These are phyloP conservation scores for Sceloporus undulatus DNA, from an alignment of 2,113 vertebrate species.

Conservation along the genomic window DNA sequence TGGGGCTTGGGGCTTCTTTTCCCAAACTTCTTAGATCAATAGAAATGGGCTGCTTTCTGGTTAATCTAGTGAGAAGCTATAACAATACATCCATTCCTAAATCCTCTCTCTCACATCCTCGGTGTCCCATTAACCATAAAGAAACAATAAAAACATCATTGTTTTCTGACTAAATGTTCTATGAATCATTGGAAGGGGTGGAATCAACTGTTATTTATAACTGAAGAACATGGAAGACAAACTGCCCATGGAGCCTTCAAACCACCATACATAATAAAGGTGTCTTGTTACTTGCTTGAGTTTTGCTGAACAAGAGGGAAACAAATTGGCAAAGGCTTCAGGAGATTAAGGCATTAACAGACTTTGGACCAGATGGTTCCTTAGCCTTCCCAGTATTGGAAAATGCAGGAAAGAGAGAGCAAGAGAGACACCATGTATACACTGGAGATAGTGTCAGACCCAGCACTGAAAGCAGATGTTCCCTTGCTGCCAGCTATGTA, in stretches of 20 bases:
- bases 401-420: not conserved
- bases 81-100: too few relatives aligned
- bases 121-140: not conserved
- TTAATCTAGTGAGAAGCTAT: not conserved
- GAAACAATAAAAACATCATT: not conserved
- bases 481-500: constrained; percentile 1
- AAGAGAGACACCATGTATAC: not conserved
- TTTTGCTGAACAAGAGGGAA: not conserved
- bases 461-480: not conserved
- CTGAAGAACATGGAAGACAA: not conserved
- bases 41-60: not conserved
- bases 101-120: not conserved
- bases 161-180: not conserved
- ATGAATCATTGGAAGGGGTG: not conserved
- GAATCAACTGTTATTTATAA: not conserved
- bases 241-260: not conserved
- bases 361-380: constrained; percentile 7
- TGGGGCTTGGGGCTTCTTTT: not conserved
- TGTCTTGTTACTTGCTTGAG: not conserved
- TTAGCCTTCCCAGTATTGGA: not conserved
- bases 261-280: not conserved
- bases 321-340: not conserved
- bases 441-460: constrained; percentile 3
- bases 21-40: not conserved
- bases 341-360: not conserved